phyloP scores from a whole-genome alignment of 2,797 vertebrate genomes.

The Rhyacichthys aspro region DNA sequence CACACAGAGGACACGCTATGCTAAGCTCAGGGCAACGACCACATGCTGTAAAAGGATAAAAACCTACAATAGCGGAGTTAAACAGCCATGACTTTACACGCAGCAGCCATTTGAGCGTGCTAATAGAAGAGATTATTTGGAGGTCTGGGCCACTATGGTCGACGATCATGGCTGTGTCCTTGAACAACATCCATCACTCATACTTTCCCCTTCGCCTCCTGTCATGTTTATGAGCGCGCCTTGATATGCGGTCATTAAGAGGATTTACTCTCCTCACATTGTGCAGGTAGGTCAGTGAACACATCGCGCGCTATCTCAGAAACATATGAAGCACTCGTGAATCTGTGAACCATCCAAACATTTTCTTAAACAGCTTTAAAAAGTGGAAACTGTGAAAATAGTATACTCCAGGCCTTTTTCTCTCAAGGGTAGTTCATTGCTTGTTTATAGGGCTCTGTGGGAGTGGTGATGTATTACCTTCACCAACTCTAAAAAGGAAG shows the following conservation, averaged over 20 bases:
- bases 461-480: slow-evolving; percentile 44
- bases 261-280: slow-evolving; percentile 57
- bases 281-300: slow-evolving; percentile 51
- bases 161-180: slow-evolving; percentile 63
- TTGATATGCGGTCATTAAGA: slow-evolving; percentile 46
- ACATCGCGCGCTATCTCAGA: slow-evolving; percentile 24
- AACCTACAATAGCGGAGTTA: slow-evolving; percentile 57
- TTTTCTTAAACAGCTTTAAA: slow-evolving; percentile 30
- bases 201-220: slow-evolving; percentile 40
- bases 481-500: slow-evolving; percentile 45
- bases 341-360: no score
- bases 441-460: slow-evolving; percentile 41
- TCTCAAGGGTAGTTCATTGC: slow-evolving; percentile 32
- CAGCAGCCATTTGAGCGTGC: slow-evolving; percentile 51
- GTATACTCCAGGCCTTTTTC: slow-evolving; percentile 38
- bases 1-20: slow-evolving; percentile 16
- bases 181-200: slow-evolving; percentile 71
- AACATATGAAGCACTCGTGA: slow-evolving; percentile 28
- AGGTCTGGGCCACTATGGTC: slow-evolving; percentile 57
- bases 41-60: slow-evolving; percentile 7
- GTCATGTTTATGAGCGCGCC: slow-evolving; percentile 65
- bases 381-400: slow-evolving; percentile 29
- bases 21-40: slow-evolving; percentile 39
- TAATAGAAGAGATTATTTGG: slow-evolving; percentile 65
- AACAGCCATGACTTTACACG: slow-evolving; percentile 63